Conservation (phyloP, 2,888 invertebrate genomes). For the Petrolisthes cinctipes region DNA sequence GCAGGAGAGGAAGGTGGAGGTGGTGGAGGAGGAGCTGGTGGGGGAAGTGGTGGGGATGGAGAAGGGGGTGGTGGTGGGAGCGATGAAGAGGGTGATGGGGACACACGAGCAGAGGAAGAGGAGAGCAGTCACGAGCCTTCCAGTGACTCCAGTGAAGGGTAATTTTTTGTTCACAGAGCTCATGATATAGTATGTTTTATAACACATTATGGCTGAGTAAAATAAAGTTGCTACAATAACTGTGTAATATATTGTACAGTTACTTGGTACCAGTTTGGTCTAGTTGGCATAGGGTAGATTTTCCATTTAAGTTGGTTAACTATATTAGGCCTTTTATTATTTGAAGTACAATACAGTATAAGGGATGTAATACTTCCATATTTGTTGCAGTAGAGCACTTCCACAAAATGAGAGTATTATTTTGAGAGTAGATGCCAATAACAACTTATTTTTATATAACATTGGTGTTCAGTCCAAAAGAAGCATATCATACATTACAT, state of each 20-base stretch:
- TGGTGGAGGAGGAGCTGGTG: slow-evolving; percentile 19
- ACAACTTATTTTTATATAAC: too few relatives aligned
- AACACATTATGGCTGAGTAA: too few relatives aligned
- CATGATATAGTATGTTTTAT: background rate
- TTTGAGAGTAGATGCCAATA: background rate
- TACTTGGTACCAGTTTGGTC: too few relatives aligned
- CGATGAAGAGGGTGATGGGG: slow-evolving; percentile 5
- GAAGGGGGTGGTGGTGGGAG: slow-evolving; percentile 30
- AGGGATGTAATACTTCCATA: background rate
- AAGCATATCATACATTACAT: too few relatives aligned
- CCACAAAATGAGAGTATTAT: background rate
- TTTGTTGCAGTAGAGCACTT: background rate
- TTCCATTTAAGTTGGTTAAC: too few relatives aligned
- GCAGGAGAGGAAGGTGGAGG: background rate
- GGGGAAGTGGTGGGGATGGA: slow-evolving; percentile 18
- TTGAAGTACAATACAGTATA: too few relatives aligned
- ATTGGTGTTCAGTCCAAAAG: too few relatives aligned
- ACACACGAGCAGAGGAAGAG: slow-evolving; percentile 40
- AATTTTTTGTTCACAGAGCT: background rate
- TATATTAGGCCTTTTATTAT: too few relatives aligned
- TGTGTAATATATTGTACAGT: too few relatives aligned
- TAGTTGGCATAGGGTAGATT: too few relatives aligned
- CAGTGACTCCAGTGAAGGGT: slow-evolving; percentile 63
- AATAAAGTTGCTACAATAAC: too few relatives aligned
- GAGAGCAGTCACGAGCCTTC: slow-evolving; percentile 62